A percentile compares a stretch with the other conserved stretches of the same genome.
Evolutionary conservation across 2,888 invertebrate species (phyloP).

Genomic region (Dichetophora obliterata): DNA sequence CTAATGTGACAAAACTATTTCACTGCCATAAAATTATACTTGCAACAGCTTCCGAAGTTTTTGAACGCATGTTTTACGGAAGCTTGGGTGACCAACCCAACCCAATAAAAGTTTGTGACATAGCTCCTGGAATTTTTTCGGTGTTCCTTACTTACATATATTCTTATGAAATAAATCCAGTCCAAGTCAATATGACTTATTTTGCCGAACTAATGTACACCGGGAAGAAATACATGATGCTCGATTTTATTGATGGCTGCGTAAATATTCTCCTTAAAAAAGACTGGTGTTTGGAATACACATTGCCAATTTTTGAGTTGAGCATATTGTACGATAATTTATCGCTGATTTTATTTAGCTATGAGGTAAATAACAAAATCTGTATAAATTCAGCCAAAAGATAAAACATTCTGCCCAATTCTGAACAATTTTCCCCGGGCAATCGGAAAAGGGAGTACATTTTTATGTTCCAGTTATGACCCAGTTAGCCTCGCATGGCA

Average conservation of each 20-base stretch:
- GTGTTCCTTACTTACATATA: conserved; percentile 53
- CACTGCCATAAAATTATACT: conserved; percentile 51
- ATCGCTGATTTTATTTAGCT: too few species aligned
- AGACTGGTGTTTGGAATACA: too few species aligned
- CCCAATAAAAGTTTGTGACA: conserved; percentile 50
- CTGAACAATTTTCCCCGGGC: too few species aligned
- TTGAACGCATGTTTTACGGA: conserved; percentile 48
- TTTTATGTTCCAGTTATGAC: too few species aligned
- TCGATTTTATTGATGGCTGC: conserved; percentile 51
- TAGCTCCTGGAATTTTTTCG: conserved; percentile 52
- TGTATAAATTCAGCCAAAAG: too few species aligned
- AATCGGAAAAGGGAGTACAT: too few species aligned
- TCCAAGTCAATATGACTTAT: conserved; percentile 30
- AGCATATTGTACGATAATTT: too few species aligned
- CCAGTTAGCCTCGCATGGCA: too few species aligned
- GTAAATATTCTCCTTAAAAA: too few species aligned
- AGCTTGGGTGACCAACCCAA: conserved; percentile 38
- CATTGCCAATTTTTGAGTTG: too few species aligned
- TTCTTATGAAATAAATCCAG: conserved; percentile 52
- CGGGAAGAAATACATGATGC: conserved; percentile 50
- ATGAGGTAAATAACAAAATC: too few species aligned
- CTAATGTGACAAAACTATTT: conserved; percentile 42
- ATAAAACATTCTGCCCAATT: too few species aligned
- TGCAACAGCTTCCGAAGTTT: conserved; percentile 52
- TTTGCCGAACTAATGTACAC: conserved; percentile 48